A percentile compares a stretch with the other conserved stretches of the same genome.
Conservation (phyloP, 2,888 invertebrate genomes). For the Oxyscelio sp. region DNA sequence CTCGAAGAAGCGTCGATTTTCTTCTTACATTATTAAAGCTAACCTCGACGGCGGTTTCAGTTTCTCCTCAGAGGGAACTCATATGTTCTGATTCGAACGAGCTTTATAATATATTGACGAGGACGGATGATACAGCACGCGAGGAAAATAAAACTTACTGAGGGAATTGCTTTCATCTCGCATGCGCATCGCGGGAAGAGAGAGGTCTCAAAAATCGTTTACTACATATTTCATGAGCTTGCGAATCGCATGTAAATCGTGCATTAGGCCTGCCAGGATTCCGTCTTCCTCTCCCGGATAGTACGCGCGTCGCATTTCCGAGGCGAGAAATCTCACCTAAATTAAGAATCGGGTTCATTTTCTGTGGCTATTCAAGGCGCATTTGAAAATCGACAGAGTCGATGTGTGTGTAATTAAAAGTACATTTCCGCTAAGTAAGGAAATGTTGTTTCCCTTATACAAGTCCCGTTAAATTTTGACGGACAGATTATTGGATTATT, state of each 20-base stretch:
- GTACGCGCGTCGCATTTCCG: conserved; percentile 21
- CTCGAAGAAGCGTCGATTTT: conserved; percentile 28
- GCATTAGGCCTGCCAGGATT: conserved; percentile 58
- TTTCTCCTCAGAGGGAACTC: conserved; percentile 55
- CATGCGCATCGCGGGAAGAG: conserved; percentile 20
- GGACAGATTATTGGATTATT: conserved; percentile 36
- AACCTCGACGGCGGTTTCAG: conserved; percentile 41
- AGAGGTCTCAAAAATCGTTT: conserved; percentile 67
- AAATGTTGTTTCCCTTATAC: conserved; percentile 25
- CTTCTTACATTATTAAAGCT: conserved; percentile 49
- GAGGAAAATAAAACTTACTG: conserved; percentile 65
- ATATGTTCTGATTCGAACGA: conserved; percentile 63
- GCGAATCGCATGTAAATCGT: conserved; percentile 76
- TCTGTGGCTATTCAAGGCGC: conserved; percentile 12
- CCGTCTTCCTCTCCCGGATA: not conserved
- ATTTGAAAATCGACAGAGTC: conserved; percentile 23
- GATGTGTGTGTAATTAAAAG: conserved; percentile 36
- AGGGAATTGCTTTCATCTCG: conserved; percentile 64
- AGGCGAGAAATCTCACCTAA: conserved; percentile 26
- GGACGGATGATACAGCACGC: conserved; percentile 70
- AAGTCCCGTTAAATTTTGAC: conserved; percentile 26
- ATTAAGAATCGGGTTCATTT: conserved; percentile 43
- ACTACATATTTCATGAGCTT: conserved; percentile 73
- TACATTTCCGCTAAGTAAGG: conserved; percentile 19
- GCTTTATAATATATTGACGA: conserved; percentile 73